Base-by-base conservation (phyloP, 2,888 invertebrate species). In the Acleris holmiana region DNA sequence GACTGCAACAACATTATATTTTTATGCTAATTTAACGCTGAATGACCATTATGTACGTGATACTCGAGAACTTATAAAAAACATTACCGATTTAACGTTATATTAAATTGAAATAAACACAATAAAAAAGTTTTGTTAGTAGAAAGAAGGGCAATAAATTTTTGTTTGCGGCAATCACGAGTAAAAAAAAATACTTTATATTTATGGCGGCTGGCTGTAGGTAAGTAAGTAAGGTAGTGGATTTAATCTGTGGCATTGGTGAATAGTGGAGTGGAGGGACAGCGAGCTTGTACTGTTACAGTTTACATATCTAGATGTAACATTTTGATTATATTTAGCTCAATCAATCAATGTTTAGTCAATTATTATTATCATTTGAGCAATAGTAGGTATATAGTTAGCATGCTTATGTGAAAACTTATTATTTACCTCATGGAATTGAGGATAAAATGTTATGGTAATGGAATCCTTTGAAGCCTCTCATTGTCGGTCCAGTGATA, bases 401-500 rank as follows among this genome's bases (percentile, higher is more conserved):
- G 44, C 44, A 44, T 48, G 47, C 19, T 53, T n/a, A 46, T 47
- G 18, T 64, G 29, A 59, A 50, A 47, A n/a, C 10, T 29, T 23
- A 6, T 40, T 41, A 58, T 59, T 64, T 41, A 54, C 58, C 64
- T 59, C 53, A 64, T 59, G 25, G 55, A 19, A 55, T 46, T 60
- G 65, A 35, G 59, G 59, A 59, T 46, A 82, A 73, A 78, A 82
- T 84, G 83, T 79, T 81, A 80, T 80, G 83, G 88, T 89, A 76
- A 91, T 92, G 91, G 91, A 90, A 88, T 85, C 89, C 76, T 82
- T 87, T 69, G 88, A 87, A 80, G 89, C 90, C 78, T 88, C 91
- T 66, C 89, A 90, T 83, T 86, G 89, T 80, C 86, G 84, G 77
- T 90, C 91, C 61, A 89, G 86, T 82, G 88, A 91, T 79, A 89